Conservation (phyloP, 2,888 invertebrate genomes). For the Cylindroiulus punctatus region DNA sequence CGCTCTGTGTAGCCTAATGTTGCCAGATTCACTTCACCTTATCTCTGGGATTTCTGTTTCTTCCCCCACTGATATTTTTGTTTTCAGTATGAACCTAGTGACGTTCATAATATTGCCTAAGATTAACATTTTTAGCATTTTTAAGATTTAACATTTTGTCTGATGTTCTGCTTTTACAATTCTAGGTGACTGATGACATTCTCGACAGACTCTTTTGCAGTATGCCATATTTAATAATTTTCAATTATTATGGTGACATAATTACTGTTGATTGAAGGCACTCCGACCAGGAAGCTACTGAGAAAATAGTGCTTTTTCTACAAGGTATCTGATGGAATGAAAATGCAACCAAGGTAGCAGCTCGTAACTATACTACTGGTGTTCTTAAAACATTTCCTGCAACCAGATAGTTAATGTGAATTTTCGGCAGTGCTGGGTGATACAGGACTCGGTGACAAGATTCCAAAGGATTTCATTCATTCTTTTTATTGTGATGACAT, state of each 20-base stretch:
- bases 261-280: neutral
- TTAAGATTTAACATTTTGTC: too few relatives aligned
- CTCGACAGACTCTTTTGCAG: conserved; percentile 51
- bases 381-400: neutral
- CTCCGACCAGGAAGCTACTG: neutral
- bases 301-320: neutral
- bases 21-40: too few relatives aligned
- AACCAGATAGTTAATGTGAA: neutral
- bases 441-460: neutral
- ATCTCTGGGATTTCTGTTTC: too few relatives aligned
- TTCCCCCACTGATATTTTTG: too few relatives aligned
- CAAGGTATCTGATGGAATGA: neutral
- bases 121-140: too few relatives aligned
- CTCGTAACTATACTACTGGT: neutral
- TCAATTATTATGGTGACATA: conserved; percentile 54
- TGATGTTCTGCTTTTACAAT: neutral
- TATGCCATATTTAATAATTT: conserved; percentile 52
- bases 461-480: neutral
- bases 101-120: too few relatives aligned
- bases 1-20: too few relatives aligned
- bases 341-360: neutral
- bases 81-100: too few relatives aligned
- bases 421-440: neutral
- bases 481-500: neutral
- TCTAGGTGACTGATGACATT: conserved; percentile 55